Base-by-base conservation (phyloP, 2,797 vertebrate species). In the Danionella dracula region DNA sequence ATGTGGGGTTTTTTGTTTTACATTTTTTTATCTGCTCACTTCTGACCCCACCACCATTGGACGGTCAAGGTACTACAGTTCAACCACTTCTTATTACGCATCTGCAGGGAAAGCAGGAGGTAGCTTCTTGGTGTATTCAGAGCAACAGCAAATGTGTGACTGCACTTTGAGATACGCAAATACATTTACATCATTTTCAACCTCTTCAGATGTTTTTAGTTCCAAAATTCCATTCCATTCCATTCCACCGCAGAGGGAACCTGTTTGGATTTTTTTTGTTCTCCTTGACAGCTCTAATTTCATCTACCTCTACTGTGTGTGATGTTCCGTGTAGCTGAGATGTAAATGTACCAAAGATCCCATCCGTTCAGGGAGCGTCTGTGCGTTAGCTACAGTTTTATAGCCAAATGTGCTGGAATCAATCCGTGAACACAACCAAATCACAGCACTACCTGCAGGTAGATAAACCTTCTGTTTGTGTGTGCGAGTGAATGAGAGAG, bases 271-370 rank as follows among this genome's bases (percentile, higher is more conserved):
- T 17, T 53, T 63, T 27, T 57, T 49, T 66, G 31, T 48, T 66
- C 53, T 42, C 27, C 69, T 78, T 68, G 70, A 77, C 81, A 84
- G 86, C 77, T 86, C 84, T 81, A 86, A 89, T 83, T 87, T 86
- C 86, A 89, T 90, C 89, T 90, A 91, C 89, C 89, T 90, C 90
- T 89, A 90, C 81, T 87, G 83, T 88, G 82, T 88, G 86, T 88
- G 86, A 87, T 84, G 86, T 85, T 82, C 85, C 78, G 84, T 86
- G 83, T 89, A 86, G 84, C 85, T 84, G 86, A 88, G 82, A 87
- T 86, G 83, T 90, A 87, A 80, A 84, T 87, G 86, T 90, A 90
- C 89, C 89, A 90, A 91, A 91, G 89, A 89, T 84, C 84, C 85
- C 87, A 86, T 89, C 82, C 87, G 81, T 86, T 89, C 88, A 89